phyloP scores from a whole-genome alignment of 2,797 vertebrate genomes.

The Oreonectes daqikongensis region DNA sequence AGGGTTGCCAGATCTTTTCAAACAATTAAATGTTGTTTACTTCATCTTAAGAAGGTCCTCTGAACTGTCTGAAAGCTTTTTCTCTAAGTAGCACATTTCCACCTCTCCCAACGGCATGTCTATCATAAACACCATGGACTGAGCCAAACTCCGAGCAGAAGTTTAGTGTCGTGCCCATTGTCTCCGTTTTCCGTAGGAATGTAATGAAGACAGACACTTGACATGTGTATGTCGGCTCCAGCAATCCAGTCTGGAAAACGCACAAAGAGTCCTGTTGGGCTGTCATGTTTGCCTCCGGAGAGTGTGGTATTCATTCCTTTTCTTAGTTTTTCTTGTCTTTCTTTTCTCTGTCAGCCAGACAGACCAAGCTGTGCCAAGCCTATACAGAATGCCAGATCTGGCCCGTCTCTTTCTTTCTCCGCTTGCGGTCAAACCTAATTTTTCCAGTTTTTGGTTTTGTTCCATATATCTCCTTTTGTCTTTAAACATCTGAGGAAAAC shows the following conservation, averaged over 20 bases:
- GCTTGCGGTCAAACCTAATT: slow-evolving; percentile 11
- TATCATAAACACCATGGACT: slow-evolving; percentile 43
- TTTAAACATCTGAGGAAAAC: too few relatives aligned
- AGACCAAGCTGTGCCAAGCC: not conserved
- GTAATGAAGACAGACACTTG: slow-evolving; percentile 58
- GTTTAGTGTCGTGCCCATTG: slow-evolving; percentile 30
- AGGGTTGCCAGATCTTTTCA: slow-evolving; percentile 39
- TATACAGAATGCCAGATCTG: slow-evolving; percentile 1
- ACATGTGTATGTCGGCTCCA: slow-evolving; percentile 37
- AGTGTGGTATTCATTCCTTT: slow-evolving; percentile 11
- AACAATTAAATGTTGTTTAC: slow-evolving; percentile 46
- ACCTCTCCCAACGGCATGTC: slow-evolving; percentile 15
- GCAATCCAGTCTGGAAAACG: slow-evolving; percentile 28
- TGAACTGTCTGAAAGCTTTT: slow-evolving; percentile 9
- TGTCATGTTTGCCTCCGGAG: slow-evolving; percentile 24
- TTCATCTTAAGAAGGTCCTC: slow-evolving; percentile 20
- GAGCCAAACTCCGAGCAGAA: slow-evolving; percentile 21
- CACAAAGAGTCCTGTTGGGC: slow-evolving; percentile 38
- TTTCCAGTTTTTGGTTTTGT: slow-evolving; percentile 26
- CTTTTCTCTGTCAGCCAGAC: slow-evolving; percentile 24
- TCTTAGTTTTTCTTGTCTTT: slow-evolving; percentile 25
- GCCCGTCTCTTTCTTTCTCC: slow-evolving; percentile 15
- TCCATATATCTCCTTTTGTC: slow-evolving; percentile 19
- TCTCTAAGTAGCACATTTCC: slow-evolving; percentile 13
- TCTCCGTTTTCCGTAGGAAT: slow-evolving; percentile 22